A percentile compares a stretch with the other conserved stretches of the same genome.
Evolutionary conservation across 2,113 vertebrate species (phyloP).

Genomic region (Canis aureus): DNA sequence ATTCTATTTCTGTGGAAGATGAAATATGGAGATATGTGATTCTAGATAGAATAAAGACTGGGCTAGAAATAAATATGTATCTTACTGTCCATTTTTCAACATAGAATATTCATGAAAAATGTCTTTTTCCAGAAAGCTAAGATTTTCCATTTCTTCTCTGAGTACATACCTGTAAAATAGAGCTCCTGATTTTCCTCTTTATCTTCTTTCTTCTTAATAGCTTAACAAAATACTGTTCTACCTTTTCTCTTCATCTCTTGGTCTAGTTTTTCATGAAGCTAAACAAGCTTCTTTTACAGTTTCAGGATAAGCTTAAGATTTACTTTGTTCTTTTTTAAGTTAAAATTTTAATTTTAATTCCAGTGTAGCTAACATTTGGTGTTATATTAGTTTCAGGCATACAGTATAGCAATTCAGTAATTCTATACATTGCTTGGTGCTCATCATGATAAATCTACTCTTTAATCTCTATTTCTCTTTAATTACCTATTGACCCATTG

Average conservation of each 20-base stretch:
- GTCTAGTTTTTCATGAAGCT: constrained; percentile 23
- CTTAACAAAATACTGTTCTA: neutral
- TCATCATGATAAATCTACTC: neutral
- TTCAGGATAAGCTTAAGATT: neutral
- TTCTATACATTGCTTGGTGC: neutral
- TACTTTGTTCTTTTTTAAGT: neutral
- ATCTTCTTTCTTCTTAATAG: constrained; percentile 44
- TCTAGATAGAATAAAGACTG: constrained; percentile 35
- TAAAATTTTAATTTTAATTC: neutral
- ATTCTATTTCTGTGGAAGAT: neutral
- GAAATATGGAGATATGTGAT: constrained; percentile 64
- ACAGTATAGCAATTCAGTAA: neutral
- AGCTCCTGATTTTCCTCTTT: neutral
- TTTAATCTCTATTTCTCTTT: neutral
- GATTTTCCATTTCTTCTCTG: neutral
- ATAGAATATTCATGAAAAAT: constrained; percentile 48
- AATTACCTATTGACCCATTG: neutral
- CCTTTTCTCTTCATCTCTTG: constrained; percentile 17
- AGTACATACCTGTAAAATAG: constrained; percentile 11
- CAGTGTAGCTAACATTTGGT: neutral
- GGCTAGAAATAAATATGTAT: constrained; percentile 41
- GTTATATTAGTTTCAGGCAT: neutral
- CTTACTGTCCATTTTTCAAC: constrained; percentile 38
- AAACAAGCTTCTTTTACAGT: neutral
- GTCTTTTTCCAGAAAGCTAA: constrained; percentile 8